A percentile compares a stretch with the other conserved stretches of the same genome.
Evolutionary conservation across 2,888 invertebrate species (phyloP).

Genomic region (Ferrisia virgata): DNA sequence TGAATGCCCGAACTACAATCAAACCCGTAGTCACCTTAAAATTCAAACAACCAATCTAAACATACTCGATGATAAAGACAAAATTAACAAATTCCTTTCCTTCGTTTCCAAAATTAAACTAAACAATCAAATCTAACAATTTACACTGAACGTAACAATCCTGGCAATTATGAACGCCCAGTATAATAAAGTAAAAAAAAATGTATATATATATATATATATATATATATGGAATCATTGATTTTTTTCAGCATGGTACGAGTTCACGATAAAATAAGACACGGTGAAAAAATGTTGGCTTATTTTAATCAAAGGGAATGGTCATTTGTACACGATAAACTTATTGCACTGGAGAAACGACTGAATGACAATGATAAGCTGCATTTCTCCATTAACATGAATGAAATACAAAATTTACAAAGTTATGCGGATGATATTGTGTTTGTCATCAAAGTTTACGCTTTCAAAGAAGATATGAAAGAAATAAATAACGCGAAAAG

Average conservation of each 20-base stretch:
- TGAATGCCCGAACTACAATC: too few species aligned
- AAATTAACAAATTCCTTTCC: too few species aligned
- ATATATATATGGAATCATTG: too few species aligned
- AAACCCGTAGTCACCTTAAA: too few species aligned
- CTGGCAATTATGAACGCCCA: too few species aligned
- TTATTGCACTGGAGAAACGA: constrained; percentile 59
- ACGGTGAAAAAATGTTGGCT: constrained; percentile 75
- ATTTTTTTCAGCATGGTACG: constrained; percentile 69
- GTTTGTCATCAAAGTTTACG: background rate
- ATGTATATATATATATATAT: too few species aligned
- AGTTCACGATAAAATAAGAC: constrained; percentile 69
- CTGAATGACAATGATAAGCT: constrained; percentile 60
- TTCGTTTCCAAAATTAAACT: too few species aligned
- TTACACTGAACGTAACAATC: too few species aligned
- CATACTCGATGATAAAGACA: too few species aligned
- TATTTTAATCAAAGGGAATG: constrained; percentile 88
- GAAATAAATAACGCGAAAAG: background rate
- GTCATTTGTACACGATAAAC: constrained; percentile 73
- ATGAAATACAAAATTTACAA: background rate
- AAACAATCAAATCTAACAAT: too few species aligned
- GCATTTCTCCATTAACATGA: background rate
- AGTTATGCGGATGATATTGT: background rate
- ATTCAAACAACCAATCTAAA: too few species aligned
- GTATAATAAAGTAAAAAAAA: too few species aligned
- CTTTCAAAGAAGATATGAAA: background rate